These are phyloP conservation scores for Gorsachius goisagi DNA, from an alignment of 2,113 vertebrate genomes.

Conservation along the genomic window DNA sequence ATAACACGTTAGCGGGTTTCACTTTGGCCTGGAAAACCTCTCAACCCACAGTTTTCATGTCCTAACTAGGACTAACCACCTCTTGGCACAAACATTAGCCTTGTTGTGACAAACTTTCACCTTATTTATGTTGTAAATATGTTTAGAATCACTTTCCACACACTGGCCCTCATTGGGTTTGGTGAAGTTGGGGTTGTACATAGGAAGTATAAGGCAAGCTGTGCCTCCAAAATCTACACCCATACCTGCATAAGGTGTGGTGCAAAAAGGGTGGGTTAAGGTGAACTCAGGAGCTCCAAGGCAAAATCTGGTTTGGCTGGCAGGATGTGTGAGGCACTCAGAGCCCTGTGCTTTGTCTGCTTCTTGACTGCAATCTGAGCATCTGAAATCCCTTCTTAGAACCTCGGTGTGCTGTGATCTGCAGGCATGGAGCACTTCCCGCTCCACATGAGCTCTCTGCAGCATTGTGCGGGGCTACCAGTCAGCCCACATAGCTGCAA, in stretches of 20 bases:
- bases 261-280: neutral
- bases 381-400: neutral
- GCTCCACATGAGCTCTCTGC: neutral
- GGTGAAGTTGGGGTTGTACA: neutral
- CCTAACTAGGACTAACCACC: neutral
- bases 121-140: neutral
- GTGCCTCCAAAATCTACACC: neutral
- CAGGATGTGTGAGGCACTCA: neutral
- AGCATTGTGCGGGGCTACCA: neutral
- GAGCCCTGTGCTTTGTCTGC: neutral
- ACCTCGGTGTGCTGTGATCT: accelerated
- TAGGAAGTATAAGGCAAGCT: neutral
- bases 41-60: neutral
- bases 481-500: neutral
- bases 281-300: neutral
- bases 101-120: neutral
- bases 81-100: neutral
- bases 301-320: neutral
- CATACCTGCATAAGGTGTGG: neutral
- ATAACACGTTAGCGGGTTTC: neutral
- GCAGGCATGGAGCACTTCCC: neutral
- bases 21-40: neutral
- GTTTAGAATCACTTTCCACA: neutral
- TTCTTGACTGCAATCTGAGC: neutral
- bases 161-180: neutral